Conservation (phyloP, 1,140 invertebrate species). For the Homarus americanus region DNA sequence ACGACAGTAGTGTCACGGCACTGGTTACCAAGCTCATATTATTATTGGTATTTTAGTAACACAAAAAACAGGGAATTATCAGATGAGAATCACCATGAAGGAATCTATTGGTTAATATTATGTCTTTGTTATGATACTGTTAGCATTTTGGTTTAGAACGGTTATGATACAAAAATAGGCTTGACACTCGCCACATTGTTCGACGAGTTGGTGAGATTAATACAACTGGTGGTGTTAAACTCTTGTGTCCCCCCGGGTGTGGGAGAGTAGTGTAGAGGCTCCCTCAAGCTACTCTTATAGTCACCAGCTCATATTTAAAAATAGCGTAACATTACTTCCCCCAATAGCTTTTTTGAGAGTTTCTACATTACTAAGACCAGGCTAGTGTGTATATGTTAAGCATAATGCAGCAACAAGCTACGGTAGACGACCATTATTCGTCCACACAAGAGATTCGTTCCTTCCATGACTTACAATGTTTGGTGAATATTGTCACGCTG, state of each 20-base stretch:
- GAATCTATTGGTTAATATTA: conserved; percentile 41
- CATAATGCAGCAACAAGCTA: too few species aligned
- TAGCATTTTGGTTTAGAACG: conserved; percentile 40
- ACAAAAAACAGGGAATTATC: not conserved
- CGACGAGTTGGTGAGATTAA: not conserved
- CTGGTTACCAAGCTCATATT: conserved; percentile 50
- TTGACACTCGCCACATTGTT: not conserved
- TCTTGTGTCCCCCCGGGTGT: not conserved
- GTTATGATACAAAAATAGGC: conserved; percentile 25
- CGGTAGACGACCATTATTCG: too few species aligned
- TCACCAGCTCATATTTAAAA: too few species aligned
- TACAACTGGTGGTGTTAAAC: not conserved
- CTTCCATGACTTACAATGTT: too few species aligned
- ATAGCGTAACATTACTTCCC: too few species aligned
- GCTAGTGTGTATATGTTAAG: too few species aligned
- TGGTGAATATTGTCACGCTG: too few species aligned
- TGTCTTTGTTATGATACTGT: conserved; percentile 48
- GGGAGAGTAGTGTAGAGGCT: not conserved
- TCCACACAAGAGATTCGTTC: too few species aligned
- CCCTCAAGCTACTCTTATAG: not conserved
- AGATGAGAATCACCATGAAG: conserved; percentile 59
- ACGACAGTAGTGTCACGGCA: not conserved
- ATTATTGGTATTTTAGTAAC: conserved; percentile 31
- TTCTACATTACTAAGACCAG: not conserved
- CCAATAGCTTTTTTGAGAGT: not conserved